These are phyloP conservation scores for Gallinago solitaria DNA, from an alignment of 2,797 vertebrate genomes.

Conservation along the genomic window DNA sequence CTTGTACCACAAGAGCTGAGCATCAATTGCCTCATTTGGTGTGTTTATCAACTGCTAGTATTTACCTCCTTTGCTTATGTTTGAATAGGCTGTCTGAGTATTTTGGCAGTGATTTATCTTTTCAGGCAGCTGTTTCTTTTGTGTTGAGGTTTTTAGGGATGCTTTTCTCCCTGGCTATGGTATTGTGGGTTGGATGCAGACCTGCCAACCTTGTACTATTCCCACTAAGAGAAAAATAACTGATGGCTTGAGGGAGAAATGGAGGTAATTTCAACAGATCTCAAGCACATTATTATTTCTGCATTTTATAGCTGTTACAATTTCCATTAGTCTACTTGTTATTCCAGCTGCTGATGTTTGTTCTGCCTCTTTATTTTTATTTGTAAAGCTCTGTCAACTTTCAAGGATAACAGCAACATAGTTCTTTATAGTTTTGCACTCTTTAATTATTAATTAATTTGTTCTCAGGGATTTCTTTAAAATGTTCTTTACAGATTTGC, in stretches of 20 bases:
- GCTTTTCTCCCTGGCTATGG: slow-evolving; percentile 22
- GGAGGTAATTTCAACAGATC: slow-evolving; percentile 8
- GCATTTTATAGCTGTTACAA: neutral
- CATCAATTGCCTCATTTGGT: neutral
- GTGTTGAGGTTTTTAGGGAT: slow-evolving; percentile 24
- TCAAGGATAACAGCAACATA: neutral
- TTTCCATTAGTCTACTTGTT: neutral
- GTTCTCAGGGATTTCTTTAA: neutral
- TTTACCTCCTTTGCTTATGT: slow-evolving; percentile 25
- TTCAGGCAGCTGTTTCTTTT: slow-evolving; percentile 61
- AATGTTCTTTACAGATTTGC: neutral
- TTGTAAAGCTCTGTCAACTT: neutral
- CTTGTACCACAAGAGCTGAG: neutral
- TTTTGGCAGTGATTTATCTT: slow-evolving; percentile 62
- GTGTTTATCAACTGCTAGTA: slow-evolving; percentile 22
- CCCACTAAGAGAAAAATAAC: slow-evolving; percentile 11
- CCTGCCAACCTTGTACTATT: neutral
- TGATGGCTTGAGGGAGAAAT: neutral
- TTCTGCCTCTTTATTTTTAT: neutral
- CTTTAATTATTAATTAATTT: neutral
- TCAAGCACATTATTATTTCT: neutral
- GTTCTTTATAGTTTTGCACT: neutral
- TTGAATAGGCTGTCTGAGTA: slow-evolving; percentile 41
- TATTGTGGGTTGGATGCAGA: neutral
- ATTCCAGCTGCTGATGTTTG: neutral